phyloP scores from a whole-genome alignment of 2,113 vertebrate species.

The Epinephelus fuscoguttatus region DNA sequence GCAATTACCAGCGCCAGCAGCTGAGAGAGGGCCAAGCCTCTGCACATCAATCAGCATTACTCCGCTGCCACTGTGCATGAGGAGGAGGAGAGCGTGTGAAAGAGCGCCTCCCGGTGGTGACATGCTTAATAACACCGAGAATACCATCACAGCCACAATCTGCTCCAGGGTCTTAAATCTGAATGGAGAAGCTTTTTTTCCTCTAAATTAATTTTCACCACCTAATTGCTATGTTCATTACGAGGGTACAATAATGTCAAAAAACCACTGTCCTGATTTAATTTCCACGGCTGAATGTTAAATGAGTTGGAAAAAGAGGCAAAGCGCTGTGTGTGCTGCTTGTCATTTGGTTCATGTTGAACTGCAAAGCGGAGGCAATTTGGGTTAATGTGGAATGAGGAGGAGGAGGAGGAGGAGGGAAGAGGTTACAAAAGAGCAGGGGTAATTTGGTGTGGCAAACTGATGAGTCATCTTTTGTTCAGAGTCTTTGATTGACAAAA shows the following conservation, averaged over 20 bases:
- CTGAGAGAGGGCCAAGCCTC: slow-evolving; percentile 74
- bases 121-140: slow-evolving; percentile 24
- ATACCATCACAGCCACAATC: slow-evolving; percentile 43
- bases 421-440: slow-evolving; percentile 44
- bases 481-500: slow-evolving; percentile 62
- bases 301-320: slow-evolving; percentile 79
- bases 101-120: slow-evolving; percentile 73
- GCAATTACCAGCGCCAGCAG: slow-evolving; percentile 80
- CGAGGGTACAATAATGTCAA: slow-evolving; percentile 68
- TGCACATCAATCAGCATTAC: slow-evolving; percentile 80
- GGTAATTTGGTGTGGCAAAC: slow-evolving; percentile 74
- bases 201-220: slow-evolving; percentile 67
- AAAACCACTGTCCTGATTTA: slow-evolving; percentile 70
- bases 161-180: slow-evolving; percentile 43
- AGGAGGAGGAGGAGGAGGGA: slow-evolving; percentile 32
- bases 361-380: slow-evolving; percentile 72
- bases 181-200: slow-evolving; percentile 28
- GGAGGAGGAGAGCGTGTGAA: slow-evolving; percentile 23
- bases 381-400: slow-evolving; percentile 70
- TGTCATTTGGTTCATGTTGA: slow-evolving; percentile 69
- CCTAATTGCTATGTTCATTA: slow-evolving; percentile 78
- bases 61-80: slow-evolving; percentile 32
- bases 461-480: slow-evolving; percentile 76
- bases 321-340: slow-evolving; percentile 57
- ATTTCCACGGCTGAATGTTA: slow-evolving; percentile 76